Evolutionary conservation across 2,888 invertebrate species (phyloP), one percentile per base, ranked within the genome.

Genomic region (Lasioglossum zephyrum): DNA sequence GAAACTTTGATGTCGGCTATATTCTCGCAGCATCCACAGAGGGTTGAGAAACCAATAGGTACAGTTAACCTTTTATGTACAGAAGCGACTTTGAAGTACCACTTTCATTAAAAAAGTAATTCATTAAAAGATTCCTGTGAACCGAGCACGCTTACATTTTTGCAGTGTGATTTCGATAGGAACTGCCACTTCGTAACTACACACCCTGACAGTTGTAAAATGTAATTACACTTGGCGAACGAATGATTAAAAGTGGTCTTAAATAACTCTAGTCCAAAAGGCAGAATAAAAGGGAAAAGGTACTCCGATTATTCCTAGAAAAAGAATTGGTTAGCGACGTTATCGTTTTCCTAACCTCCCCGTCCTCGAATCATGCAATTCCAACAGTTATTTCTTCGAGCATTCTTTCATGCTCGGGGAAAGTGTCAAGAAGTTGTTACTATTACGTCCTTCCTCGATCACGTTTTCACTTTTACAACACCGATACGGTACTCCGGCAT

Each of bases 391-490:
- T 31, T 66, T 36, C 66, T 36, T 36, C 31, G 8, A 31, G 36
- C 66, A 36, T 66, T 36, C 66, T 36, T 66, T 22, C 41, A 22
- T 69, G 63, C 47, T 36, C 74, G 44, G 11, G 44, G 47, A 13
- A 22, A 6, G 22, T 66, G 66, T 66, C 66, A 63, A 47, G 41
- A 63, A 47, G 41, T 75, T 79, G 79, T 79, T 49, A 79, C 75
- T 70, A 70, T 47, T 31, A 66, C 31, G 66, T 36, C 36, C 66
- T 66, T 66, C 66, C 36, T 66, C 31, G 22, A 36, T 73, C 41
- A 36, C 36, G 66, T 31, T 16, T 63, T 31, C 57, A 36, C 53
- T 41, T 66, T 66, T 66, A 66, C 36, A 66, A 36, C 66, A 36
- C 66, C 66, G 66, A 2, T 18, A 36, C 66, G 66, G 3, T 66